Base-by-base conservation (phyloP, 2,797 vertebrate genomes). In the Esox lucius region DNA sequence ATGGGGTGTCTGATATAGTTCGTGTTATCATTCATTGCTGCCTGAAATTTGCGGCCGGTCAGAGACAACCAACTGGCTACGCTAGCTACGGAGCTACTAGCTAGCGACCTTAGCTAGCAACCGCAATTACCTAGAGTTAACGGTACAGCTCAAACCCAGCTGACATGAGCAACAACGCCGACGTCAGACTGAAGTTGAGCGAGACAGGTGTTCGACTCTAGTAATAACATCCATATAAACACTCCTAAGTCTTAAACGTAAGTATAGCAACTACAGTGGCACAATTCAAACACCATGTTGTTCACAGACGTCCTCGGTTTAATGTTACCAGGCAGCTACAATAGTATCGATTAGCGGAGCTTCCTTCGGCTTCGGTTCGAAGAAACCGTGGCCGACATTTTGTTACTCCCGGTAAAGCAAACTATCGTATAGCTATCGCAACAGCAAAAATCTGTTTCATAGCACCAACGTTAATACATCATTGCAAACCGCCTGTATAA, bases 311-410 rank as follows among this genome's bases (percentile, higher is more conserved):
- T 17, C 13, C 4, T 53, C 17, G 48, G 7, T 68, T 26, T 74
- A 48, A 80, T 82, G 77, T 78, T 77, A 46, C 31, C 12, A 42
- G 17, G 66, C 2, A 46, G 42, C 9, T 46, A 66, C n/a, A 19
- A 22, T 53, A 42, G 39, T 28, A 9, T 31, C 28, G 61, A 76
- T 73, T 83, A 80, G 8, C 53, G 53, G 56, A 26, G 56, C 22
- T 83, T 80, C 68, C 77, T 73, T 88, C 56, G 56, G 85, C 77
- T 74, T 88, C 56, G 56, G 86, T 83, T 79, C 80, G 86, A 66
- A 83, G 87, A 82, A 81, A 76, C 75, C 82, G 78, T 87, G 92
- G 91, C 93, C 93, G 93, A 94, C 93, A 94, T 94, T 93, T 94
- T 94, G 93, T 94, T 75, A 71, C 68, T 39, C 68, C 6, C 75